A percentile compares a stretch with the other conserved stretches of the same genome.
phyloP scores from a whole-genome alignment of 2,888 invertebrate species.

The Sepioteuthis lessoniana region DNA sequence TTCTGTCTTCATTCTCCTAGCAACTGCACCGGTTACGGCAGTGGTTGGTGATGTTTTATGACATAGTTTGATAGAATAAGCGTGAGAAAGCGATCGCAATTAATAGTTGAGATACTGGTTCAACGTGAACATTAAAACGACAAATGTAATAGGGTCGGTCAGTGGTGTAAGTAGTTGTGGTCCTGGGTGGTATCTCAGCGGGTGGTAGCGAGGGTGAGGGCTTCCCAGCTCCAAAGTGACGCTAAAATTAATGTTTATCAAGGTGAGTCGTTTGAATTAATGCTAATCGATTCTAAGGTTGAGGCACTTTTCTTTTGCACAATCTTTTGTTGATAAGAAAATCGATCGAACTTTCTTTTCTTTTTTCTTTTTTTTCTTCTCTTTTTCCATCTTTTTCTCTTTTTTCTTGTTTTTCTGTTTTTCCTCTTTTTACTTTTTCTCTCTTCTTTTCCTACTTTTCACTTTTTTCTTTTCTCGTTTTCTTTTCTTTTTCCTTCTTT shows the following conservation, averaged over 20 bases:
- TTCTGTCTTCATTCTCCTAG: not conserved
- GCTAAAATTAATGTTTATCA: no score
- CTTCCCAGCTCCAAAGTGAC: no score
- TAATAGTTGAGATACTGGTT: not conserved
- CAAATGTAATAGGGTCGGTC: not conserved
- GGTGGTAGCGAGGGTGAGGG: no score
- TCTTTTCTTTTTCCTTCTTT: not conserved
- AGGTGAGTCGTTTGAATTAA: no score
- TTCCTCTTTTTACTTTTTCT: not conserved
- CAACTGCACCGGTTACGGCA: not conserved
- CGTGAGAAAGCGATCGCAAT: not conserved
- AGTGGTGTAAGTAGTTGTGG: not conserved
- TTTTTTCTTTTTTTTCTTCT: not conserved
- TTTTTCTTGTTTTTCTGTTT: not conserved
- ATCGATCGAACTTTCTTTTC: no score
- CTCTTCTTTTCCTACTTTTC: not conserved
- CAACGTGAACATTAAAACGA: not conserved
- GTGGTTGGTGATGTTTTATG: not conserved
- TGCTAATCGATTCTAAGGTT: no score
- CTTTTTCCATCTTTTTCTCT: not conserved
- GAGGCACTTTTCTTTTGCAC: no score
- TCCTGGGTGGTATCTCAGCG: no score
- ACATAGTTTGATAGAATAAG: not conserved
- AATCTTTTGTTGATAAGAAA: no score
- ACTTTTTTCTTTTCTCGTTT: slow-evolving; percentile 46